These are phyloP conservation scores for Teleiodes luculella DNA, from an alignment of 2,888 invertebrate genomes.

Conservation along the genomic window DNA sequence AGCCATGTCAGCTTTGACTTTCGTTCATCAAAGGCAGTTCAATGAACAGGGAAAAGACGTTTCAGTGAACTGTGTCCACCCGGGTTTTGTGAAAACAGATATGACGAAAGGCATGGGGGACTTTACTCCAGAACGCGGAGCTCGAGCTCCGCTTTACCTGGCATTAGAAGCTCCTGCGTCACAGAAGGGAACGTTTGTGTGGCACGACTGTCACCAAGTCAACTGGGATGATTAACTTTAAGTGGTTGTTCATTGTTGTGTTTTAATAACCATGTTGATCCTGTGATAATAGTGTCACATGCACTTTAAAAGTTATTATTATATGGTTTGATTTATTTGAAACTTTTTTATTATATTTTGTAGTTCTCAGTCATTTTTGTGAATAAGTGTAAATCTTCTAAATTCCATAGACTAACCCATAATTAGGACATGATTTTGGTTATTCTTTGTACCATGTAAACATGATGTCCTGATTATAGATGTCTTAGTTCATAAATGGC, in stretches of 20 bases:
- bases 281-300: constrained; percentile 75
- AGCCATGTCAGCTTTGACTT: constrained; percentile 67
- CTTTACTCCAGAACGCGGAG: constrained; percentile 66
- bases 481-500: no score
- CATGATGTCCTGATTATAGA: no score
- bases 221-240: constrained; percentile 71
- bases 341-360: constrained; percentile 6
- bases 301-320: constrained; percentile 59
- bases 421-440: constrained; percentile 1
- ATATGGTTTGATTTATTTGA: constrained; percentile 58
- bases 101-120: constrained; percentile 75
- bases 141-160: constrained; percentile 62
- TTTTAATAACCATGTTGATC: constrained; percentile 59
- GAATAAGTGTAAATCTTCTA: no score
- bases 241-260: constrained; percentile 45
- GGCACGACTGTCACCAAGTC: constrained; percentile 72
- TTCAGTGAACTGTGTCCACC: constrained; percentile 72
- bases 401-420: not conserved
- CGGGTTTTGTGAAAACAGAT: constrained; percentile 72
- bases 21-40: constrained; percentile 69
- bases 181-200: constrained; percentile 67
- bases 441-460: no score
- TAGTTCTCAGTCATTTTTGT: not conserved
- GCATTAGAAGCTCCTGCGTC: constrained; percentile 68
- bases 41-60: constrained; percentile 70